Conservation (phyloP, 2,888 invertebrate genomes). For the Merodon equestris region DNA sequence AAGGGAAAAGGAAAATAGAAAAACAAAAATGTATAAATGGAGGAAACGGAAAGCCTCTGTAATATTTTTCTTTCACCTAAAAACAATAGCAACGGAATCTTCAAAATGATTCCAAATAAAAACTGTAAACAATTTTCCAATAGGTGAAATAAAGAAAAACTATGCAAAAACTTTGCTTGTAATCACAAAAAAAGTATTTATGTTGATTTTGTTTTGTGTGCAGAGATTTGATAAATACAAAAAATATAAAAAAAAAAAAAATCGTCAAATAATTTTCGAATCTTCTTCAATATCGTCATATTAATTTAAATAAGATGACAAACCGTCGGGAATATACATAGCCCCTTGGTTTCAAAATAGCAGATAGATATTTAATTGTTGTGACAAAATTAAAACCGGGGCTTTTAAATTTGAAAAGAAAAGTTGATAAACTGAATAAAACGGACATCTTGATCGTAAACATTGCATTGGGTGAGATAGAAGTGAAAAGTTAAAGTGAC, state of each 20-base stretch:
- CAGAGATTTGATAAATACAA: slow-evolving; percentile 35
- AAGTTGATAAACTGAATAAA: background rate
- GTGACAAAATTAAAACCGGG: no score
- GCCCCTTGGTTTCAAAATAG: background rate
- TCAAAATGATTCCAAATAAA: slow-evolving; percentile 55
- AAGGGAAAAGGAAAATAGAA: slow-evolving; percentile 5
- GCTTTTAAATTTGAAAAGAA: slow-evolving; percentile 11
- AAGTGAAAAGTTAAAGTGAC: slow-evolving; percentile 44
- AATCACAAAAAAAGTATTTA: slow-evolving; percentile 61
- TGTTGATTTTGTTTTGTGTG: slow-evolving; percentile 65
- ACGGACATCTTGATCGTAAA: background rate
- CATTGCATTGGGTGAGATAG: slow-evolving; percentile 44
- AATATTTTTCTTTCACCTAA: slow-evolving; percentile 53
- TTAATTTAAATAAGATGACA: slow-evolving; percentile 43
- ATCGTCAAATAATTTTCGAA: slow-evolving; percentile 53
- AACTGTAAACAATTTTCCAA: slow-evolving; percentile 61
- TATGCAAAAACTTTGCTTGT: slow-evolving; percentile 54
- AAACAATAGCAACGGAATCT: slow-evolving; percentile 61
- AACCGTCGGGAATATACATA: slow-evolving; percentile 24
- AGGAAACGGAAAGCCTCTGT: slow-evolving; percentile 58
- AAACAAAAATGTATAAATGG: slow-evolving; percentile 62
- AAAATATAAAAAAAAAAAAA: slow-evolving; percentile 10
- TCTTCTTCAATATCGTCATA: slow-evolving; percentile 29
- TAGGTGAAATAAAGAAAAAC: slow-evolving; percentile 45
- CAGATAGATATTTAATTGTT: no score